phyloP scores from a whole-genome alignment of 2,888 invertebrate species.

The Mellilla xanthometata region DNA sequence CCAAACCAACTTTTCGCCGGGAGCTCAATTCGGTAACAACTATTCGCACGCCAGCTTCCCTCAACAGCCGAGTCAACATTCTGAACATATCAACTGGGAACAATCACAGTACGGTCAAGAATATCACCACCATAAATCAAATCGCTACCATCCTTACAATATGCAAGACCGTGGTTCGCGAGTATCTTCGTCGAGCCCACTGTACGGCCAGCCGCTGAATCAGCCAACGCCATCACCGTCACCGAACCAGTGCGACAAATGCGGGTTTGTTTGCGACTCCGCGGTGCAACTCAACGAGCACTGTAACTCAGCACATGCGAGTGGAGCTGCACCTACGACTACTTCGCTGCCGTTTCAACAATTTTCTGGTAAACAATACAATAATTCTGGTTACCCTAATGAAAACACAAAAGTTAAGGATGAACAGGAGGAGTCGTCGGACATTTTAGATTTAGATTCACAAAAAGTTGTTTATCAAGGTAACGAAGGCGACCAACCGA shows the following conservation, averaged over 20 bases:
- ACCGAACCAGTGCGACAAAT: slow-evolving; percentile 92
- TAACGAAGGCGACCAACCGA: slow-evolving; percentile 76
- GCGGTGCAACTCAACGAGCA: slow-evolving; percentile 89
- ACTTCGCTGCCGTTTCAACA: slow-evolving; percentile 79
- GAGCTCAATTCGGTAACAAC: slow-evolving; percentile 73
- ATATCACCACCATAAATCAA: slow-evolving; percentile 70
- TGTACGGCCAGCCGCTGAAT: slow-evolving; percentile 82
- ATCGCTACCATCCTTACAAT: slow-evolving; percentile 77
- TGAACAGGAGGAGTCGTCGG: slow-evolving; percentile 88
- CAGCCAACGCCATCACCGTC: slow-evolving; percentile 88
- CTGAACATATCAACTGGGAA: slow-evolving; percentile 76
- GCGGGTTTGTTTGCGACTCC: slow-evolving; percentile 90
- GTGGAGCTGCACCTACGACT: slow-evolving; percentile 63
- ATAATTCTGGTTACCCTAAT: slow-evolving; percentile 67
- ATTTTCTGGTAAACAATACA: slow-evolving; percentile 75
- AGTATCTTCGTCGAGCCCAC: slow-evolving; percentile 79
- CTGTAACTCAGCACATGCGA: slow-evolving; percentile 85
- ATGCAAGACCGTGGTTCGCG: slow-evolving; percentile 80
- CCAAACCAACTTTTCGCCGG: slow-evolving; percentile 82
- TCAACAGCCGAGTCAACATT: slow-evolving; percentile 74
- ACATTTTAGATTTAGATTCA: slow-evolving; percentile 93
- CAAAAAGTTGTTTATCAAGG: slow-evolving; percentile 93
- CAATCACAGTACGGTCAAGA: slow-evolving; percentile 74
- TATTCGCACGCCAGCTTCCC: slow-evolving; percentile 77
- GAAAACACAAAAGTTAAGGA: slow-evolving; percentile 81